phyloP scores from a whole-genome alignment of 1,140 invertebrate genomes.

The Hyphantria cunea region DNA sequence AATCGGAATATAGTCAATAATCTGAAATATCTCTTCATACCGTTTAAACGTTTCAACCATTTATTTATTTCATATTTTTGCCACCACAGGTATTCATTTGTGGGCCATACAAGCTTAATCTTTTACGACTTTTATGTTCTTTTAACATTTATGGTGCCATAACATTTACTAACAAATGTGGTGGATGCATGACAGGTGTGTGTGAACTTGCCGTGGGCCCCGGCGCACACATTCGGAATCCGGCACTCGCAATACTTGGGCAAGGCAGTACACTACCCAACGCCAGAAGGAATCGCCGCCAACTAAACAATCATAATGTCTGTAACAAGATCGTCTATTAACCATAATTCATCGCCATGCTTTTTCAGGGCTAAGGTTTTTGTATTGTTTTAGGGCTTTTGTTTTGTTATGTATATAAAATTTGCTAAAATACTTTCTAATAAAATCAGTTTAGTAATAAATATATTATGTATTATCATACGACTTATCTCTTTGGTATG shows the following conservation, averaged over 20 bases:
- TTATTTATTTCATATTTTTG: not conserved
- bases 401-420: conserved; percentile 26
- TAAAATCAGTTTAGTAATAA: conserved; percentile 24
- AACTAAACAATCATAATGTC: conserved; percentile 52
- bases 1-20: no score
- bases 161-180: conserved; percentile 39
- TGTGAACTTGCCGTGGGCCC: conserved; percentile 79
- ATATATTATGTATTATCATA: conserved; percentile 11
- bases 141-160: not conserved
- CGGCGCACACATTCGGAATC: conserved; percentile 89
- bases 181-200: conserved; percentile 64
- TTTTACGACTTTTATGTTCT: no score
- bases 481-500: no score
- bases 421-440: conserved; percentile 24
- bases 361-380: conserved; percentile 16
- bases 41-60: no score
- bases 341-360: conserved; percentile 8
- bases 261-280: conserved; percentile 57
- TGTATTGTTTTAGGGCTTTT: conserved; percentile 18
- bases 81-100: no score
- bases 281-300: conserved; percentile 65
- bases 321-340: conserved; percentile 44
- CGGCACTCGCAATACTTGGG: conserved; percentile 87
- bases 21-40: no score
- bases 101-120: no score